These are phyloP conservation scores for Tipula vernalis DNA, from an alignment of 2,888 invertebrate genomes.

Conservation along the genomic window DNA sequence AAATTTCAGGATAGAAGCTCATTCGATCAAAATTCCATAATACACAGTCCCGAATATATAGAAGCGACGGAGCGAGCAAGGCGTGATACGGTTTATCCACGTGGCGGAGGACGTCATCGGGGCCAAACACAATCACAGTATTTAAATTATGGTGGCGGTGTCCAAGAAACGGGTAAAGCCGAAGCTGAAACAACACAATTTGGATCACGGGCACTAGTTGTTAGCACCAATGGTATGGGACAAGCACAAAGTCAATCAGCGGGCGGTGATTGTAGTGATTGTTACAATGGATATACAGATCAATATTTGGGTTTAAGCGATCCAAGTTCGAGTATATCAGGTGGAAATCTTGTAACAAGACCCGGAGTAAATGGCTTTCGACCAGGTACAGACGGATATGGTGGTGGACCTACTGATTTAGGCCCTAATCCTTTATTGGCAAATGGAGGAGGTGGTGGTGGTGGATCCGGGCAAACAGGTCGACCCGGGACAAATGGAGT, in stretches of 20 bases:
- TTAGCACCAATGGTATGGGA: constrained; percentile 72
- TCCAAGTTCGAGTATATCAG: constrained; percentile 14
- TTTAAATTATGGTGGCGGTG: constrained; percentile 51
- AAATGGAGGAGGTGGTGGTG: neutral
- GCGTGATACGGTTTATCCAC: constrained; percentile 17
- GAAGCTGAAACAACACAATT: constrained; percentile 63
- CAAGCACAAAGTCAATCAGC: constrained; percentile 79
- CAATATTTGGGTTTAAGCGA: neutral
- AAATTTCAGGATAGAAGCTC: neutral
- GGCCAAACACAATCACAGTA: constrained; percentile 81
- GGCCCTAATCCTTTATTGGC: neutral
- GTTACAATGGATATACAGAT: constrained; percentile 24
- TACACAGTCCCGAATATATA: constrained; percentile 19
- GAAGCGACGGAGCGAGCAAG: constrained; percentile 16
- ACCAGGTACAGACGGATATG: neutral
- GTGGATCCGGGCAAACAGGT: neutral
- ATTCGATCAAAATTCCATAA: constrained; percentile 20
- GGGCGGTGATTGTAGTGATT: constrained; percentile 56
- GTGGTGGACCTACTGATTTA: neutral
- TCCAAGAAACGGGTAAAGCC: constrained; percentile 52
- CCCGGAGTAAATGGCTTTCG: neutral
- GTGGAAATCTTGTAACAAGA: neutral
- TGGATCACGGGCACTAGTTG: constrained; percentile 33
- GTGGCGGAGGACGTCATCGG: constrained; percentile 30
- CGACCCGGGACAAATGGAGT: neutral